Evolutionary conservation across 2,888 invertebrate genomes (phyloP).

Genomic region (Chaetogeoica ovagalla): DNA sequence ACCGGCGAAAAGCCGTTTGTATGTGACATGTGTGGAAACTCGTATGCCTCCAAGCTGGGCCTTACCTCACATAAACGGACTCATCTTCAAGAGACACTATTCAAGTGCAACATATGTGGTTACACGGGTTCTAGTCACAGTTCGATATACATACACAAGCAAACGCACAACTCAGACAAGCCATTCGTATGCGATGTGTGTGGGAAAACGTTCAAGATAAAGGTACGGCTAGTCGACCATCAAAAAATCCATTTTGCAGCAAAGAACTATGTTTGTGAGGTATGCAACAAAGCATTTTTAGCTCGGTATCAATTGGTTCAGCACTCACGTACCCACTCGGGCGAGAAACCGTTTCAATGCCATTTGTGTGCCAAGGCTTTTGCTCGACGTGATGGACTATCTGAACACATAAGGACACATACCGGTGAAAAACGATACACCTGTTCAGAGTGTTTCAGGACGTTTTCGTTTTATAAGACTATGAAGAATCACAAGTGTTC

Average conservation of each 20-base stretch:
- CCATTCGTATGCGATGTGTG: conserved; percentile 57
- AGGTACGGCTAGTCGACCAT: conserved; percentile 57
- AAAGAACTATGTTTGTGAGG: conserved; percentile 56
- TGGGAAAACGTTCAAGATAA: conserved; percentile 57
- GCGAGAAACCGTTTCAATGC: conserved; percentile 61
- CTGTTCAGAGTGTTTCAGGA: conserved; percentile 49
- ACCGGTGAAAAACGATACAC: conserved; percentile 55
- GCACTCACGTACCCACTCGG: conserved; percentile 58
- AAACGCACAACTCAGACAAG: conserved; percentile 56
- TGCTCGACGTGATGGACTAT: conserved; percentile 60
- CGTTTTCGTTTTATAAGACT: conserved; percentile 54
- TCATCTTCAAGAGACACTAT: conserved; percentile 56
- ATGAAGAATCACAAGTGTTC: conserved; percentile 54
- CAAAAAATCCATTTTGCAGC: conserved; percentile 57
- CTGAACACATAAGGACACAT: conserved; percentile 58
- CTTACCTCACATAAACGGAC: conserved; percentile 57
- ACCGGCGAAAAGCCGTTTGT: conserved; percentile 57
- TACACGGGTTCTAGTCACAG: conserved; percentile 57
- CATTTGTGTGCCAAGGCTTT: conserved; percentile 62
- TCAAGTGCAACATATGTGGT: conserved; percentile 56
- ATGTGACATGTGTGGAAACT: conserved; percentile 57
- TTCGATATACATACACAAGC: conserved; percentile 56
- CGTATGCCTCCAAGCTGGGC: conserved; percentile 56
- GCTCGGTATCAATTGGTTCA: conserved; percentile 56
- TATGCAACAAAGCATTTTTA: conserved; percentile 56